phyloP scores from a whole-genome alignment of 2,113 vertebrate species.

The Stictonetta naevosa region DNA sequence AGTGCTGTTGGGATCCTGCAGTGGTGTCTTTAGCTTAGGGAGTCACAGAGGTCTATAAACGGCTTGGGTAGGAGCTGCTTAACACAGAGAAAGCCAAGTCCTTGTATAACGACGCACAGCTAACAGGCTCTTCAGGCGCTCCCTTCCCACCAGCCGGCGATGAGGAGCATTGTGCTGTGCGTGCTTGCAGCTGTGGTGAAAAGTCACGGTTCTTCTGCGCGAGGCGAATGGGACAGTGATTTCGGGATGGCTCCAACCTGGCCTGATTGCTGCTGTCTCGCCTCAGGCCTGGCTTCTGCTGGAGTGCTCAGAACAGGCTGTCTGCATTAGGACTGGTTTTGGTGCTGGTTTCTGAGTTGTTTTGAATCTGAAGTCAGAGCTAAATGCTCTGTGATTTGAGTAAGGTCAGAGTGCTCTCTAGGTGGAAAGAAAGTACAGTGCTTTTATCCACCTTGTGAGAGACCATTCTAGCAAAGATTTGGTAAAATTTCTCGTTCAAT shows the following conservation, averaged over 20 bases:
- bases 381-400: neutral
- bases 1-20: neutral
- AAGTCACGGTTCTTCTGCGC: neutral
- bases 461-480: neutral
- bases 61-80: neutral
- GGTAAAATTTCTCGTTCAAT: neutral
- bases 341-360: neutral
- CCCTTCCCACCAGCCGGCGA: neutral
- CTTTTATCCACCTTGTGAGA: neutral
- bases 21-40: neutral
- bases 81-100: neutral
- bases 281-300: neutral
- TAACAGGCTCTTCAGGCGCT: neutral
- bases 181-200: neutral
- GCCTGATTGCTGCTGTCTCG: accelerated
- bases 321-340: neutral
- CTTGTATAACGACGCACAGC: neutral
- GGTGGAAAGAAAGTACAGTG: neutral
- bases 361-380: neutral
- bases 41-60: accelerated
- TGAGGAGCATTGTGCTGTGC: neutral
- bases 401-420: neutral
- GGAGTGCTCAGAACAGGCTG: neutral
- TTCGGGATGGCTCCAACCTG: neutral
- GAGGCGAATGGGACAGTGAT: neutral